These are phyloP conservation scores for Graptemys geographica DNA, from an alignment of 2,797 vertebrate species.

Conservation along the genomic window DNA sequence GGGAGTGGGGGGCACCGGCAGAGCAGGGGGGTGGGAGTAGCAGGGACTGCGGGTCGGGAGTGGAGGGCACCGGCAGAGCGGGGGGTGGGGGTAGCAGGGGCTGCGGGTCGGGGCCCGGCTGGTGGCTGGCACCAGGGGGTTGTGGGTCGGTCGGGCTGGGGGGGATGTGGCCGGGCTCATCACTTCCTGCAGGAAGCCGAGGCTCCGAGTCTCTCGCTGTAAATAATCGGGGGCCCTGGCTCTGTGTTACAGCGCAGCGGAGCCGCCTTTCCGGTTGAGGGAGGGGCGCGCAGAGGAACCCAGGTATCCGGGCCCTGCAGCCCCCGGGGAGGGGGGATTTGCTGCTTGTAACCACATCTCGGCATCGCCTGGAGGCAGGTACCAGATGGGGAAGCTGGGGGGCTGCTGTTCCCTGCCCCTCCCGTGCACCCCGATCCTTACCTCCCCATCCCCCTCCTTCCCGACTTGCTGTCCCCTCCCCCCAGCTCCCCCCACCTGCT, in stretches of 20 bases:
- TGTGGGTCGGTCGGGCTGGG: conserved; percentile 15
- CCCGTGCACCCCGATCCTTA: background rate
- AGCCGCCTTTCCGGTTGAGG: background rate
- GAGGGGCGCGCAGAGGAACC: background rate
- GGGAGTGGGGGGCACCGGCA: too few relatives aligned
- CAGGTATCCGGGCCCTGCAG: background rate
- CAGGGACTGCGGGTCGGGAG: too few relatives aligned
- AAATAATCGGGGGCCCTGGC: background rate
- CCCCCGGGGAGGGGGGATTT: background rate
- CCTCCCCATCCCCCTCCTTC: too few relatives aligned
- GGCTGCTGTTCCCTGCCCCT: background rate
- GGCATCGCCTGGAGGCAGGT: too few relatives aligned
- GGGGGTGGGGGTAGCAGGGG: too few relatives aligned
- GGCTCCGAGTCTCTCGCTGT: background rate
- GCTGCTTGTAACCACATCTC: too few relatives aligned
- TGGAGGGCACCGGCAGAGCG: too few relatives aligned
- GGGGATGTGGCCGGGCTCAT: background rate
- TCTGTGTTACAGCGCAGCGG: background rate
- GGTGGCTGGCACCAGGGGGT: background rate
- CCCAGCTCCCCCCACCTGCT: background rate
- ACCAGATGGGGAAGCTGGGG: too few relatives aligned
- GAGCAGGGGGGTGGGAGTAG: too few relatives aligned
- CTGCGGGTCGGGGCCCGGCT: too few relatives aligned
- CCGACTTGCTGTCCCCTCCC: background rate
- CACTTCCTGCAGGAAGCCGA: conserved; percentile 75